Evolutionary conservation across 2,888 invertebrate genomes (phyloP), one percentile per base, ranked within the genome.

Genomic region (Chalcis sispes): DNA sequence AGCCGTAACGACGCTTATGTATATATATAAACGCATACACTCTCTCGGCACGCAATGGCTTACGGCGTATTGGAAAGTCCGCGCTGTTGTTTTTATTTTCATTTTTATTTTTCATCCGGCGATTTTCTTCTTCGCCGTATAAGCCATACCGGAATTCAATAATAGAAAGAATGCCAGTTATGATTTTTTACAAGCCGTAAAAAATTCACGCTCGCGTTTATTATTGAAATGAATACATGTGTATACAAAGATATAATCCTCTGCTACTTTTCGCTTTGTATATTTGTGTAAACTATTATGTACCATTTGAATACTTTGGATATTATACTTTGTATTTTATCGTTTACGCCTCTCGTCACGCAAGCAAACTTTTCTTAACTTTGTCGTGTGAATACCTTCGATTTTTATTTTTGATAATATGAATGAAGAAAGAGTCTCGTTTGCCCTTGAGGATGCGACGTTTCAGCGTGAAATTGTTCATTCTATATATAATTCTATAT

Each of bases 51-150:
- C n/a, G 56, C 50, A 40, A 52, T 61, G 42, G 52, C 73, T 66
- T 27, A 46, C 15, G 73, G 66, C 69, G 42, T 3, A 75, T 70
- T 75, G 50, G 75, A 75, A 75, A 75, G 69, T 74, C 46, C 20
- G 18, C 65, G 48, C 46, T 59, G 13, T 52, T 42, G 15, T 10
- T 25, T n/a, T 13, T 32, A 2, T 13, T 0, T 58, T 7, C 25
- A 18, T 23, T 29, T 32, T 50, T n/a, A n/a, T n/a, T n/a, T n/a
- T n/a, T n/a, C n/a, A n/a, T n/a, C n/a, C n/a, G n/a, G n/a, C n/a
- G n/a, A n/a, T n/a, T n/a, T n/a, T n/a, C n/a, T n/a, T n/a, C n/a
- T n/a, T n/a, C n/a, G n/a, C n/a, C n/a, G n/a, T n/a, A n/a, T n/a
- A n/a, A n/a, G n/a, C n/a, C 25, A n/a, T 15, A 1, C 18, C 32